Conservation (phyloP, 2,888 invertebrate species). For the Invenusta paracnida region DNA sequence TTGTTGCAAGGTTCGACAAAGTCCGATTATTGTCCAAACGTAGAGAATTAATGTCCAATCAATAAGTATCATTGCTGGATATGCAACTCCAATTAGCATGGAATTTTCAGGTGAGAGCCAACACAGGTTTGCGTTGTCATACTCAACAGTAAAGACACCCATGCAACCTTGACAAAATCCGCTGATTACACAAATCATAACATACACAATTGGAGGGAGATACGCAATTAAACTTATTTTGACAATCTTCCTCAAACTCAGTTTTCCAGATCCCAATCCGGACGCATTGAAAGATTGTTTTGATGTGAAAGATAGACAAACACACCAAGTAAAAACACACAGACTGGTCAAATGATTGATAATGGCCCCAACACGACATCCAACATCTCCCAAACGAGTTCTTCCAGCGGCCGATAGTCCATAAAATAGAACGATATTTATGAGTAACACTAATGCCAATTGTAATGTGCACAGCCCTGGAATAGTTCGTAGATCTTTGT, state of each 20-base stretch:
- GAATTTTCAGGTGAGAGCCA: not conserved
- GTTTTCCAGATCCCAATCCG: not conserved
- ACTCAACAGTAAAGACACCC: not conserved
- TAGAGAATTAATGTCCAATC: not conserved
- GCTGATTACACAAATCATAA: not conserved
- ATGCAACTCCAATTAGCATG: not conserved
- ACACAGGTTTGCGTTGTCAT: not conserved
- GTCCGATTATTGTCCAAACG: not conserved
- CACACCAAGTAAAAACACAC: not conserved
- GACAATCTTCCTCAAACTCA: not conserved
- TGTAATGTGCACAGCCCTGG: conserved; percentile 1
- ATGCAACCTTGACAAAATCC: not conserved
- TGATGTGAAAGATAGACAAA: not conserved
- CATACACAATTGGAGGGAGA: not conserved
- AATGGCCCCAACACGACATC: not conserved
- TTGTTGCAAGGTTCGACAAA: not conserved
- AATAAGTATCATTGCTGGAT: not conserved
- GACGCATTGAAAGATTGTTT: not conserved
- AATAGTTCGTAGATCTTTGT: not conserved
- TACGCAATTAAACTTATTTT: not conserved
- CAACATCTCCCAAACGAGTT: not conserved
- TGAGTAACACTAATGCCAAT: not conserved
- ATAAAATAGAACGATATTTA: not conserved
- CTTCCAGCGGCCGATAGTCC: not conserved
- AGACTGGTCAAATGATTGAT: not conserved